phyloP scores from a whole-genome alignment of 2,888 invertebrate genomes.

The Euphydryas editha region DNA sequence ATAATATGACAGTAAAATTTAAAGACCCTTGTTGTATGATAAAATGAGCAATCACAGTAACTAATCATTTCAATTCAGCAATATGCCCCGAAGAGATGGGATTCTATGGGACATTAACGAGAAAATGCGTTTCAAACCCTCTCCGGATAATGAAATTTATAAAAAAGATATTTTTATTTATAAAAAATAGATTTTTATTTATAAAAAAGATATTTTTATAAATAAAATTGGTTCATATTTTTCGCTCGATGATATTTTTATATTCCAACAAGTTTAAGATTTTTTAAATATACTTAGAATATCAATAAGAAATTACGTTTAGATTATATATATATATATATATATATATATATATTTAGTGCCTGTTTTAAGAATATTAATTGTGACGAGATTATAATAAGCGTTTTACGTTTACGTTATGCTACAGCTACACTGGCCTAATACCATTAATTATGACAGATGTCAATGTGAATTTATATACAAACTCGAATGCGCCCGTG shows the following conservation, averaged over 20 bases:
- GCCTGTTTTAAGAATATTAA: too few species aligned
- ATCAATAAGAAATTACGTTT: too few species aligned
- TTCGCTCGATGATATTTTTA: neutral
- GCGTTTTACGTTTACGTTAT: too few species aligned
- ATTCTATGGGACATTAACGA: conserved; percentile 35
- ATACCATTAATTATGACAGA: too few species aligned
- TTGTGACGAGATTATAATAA: too few species aligned
- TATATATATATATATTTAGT: too few species aligned
- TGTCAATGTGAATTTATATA: too few species aligned
- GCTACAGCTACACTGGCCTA: too few species aligned
- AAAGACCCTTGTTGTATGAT: conserved; percentile 25
- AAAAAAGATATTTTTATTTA: conserved; percentile 27
- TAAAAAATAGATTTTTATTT: conserved; percentile 25
- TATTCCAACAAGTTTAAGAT: neutral
- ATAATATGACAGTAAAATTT: neutral
- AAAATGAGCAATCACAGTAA: conserved; percentile 46
- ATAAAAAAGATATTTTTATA: conserved; percentile 28
- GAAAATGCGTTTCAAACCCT: conserved; percentile 23
- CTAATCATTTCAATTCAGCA: conserved; percentile 46
- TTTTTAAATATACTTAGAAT: neutral
- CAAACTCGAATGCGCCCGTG: too few species aligned
- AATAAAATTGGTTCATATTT: conserved; percentile 20
- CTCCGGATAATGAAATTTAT: conserved; percentile 29
- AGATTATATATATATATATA: too few species aligned
- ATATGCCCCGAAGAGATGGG: conserved; percentile 25